These are phyloP conservation scores for Athetis lepigone DNA, from an alignment of 2,888 invertebrate genomes.

Conservation along the genomic window DNA sequence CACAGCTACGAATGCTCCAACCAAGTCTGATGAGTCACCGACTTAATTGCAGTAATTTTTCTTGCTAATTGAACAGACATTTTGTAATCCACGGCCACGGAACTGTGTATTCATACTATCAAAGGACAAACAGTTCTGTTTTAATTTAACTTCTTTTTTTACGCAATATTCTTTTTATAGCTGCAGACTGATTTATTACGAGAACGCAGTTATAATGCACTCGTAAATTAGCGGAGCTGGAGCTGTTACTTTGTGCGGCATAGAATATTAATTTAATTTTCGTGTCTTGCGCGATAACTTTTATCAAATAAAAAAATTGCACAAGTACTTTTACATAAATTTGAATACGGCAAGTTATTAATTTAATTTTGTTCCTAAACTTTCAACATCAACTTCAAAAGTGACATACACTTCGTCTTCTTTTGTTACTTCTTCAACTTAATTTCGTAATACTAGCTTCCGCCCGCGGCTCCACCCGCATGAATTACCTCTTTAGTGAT, in stretches of 20 bases:
- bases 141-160: slow-evolving; percentile 17
- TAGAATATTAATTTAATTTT: neutral
- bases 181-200: slow-evolving; percentile 16
- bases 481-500: no score
- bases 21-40: slow-evolving; percentile 67
- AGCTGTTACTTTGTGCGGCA: neutral
- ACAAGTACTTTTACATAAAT: no score
- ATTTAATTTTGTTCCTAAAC: no score
- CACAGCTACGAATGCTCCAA: slow-evolving; percentile 62
- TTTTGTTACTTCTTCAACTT: no score
- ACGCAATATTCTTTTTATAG: slow-evolving; percentile 19
- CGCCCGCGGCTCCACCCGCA: no score
- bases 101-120: slow-evolving; percentile 43
- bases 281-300: neutral
- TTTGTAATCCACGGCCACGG: slow-evolving; percentile 66
- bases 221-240: slow-evolving; percentile 6
- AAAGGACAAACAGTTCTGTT: slow-evolving; percentile 33
- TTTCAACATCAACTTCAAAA: no score
- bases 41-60: slow-evolving; percentile 76
- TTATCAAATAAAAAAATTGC: no score
- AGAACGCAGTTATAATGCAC: neutral
- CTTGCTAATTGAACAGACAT: slow-evolving; percentile 72
- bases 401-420: no score
- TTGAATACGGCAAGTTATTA: no score
- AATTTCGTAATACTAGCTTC: no score